Evolutionary conservation across 2,888 invertebrate genomes (phyloP).

Genomic region (Chouioia cunea): DNA sequence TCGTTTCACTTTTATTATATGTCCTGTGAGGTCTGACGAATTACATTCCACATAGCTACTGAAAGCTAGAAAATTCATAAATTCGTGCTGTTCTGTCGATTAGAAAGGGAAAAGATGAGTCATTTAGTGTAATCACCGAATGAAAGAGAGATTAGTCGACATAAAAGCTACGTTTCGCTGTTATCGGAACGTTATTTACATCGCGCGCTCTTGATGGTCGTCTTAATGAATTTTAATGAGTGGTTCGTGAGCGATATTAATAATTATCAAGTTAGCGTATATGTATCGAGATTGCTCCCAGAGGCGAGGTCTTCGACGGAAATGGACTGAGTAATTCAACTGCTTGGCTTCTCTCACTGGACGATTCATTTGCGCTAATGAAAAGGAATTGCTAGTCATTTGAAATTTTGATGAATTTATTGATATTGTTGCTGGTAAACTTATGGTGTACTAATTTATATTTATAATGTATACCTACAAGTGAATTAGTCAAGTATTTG

Average conservation of each 20-base stretch:
- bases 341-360: too few species aligned
- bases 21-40: not conserved
- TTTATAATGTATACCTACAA: too few species aligned
- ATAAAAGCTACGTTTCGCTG: not conserved
- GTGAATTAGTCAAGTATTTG: too few species aligned
- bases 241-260: constrained; percentile 15
- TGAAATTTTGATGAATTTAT: too few species aligned
- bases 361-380: too few species aligned
- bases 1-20: not conserved
- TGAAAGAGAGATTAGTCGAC: constrained; percentile 7
- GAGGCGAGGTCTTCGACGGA: too few species aligned
- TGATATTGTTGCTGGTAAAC: too few species aligned
- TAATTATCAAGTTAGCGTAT: constrained; percentile 1
- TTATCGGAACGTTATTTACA: too few species aligned
- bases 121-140: constrained; percentile 11
- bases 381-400: too few species aligned
- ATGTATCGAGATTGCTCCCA: too few species aligned
- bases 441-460: too few species aligned
- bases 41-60: not conserved
- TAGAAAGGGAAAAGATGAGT: constrained; percentile 11
- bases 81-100: constrained; percentile 21
- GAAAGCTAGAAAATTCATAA: not conserved
- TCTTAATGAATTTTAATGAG: constrained; percentile 42
- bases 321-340: too few species aligned
- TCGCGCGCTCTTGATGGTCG: not conserved